Evolutionary conservation across 2,888 invertebrate species (phyloP).

Genomic region (Iphiclides podalirius): DNA sequence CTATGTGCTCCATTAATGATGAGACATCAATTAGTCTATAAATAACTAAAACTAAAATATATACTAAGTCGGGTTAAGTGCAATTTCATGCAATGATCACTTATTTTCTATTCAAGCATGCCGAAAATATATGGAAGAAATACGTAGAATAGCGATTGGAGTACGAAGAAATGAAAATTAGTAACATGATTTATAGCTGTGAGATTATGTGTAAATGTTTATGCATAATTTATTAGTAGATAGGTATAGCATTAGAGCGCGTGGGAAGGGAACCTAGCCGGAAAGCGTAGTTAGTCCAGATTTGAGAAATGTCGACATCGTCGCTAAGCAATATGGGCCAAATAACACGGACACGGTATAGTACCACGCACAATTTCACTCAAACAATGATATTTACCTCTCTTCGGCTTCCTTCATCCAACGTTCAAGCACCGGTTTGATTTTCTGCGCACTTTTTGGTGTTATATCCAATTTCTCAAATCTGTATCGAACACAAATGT

Average conservation of each 20-base stretch:
- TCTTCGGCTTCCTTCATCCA: slow-evolving; percentile 99
- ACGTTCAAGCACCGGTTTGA: slow-evolving; percentile 98
- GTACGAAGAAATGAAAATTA: no score
- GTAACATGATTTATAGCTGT: no score
- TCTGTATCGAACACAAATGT: slow-evolving; percentile 84
- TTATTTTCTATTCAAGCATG: no score
- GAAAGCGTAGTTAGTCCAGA: slow-evolving; percentile 78
- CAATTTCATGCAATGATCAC: no score
- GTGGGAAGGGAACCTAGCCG: slow-evolving; percentile 56
- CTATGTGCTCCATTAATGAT: no score
- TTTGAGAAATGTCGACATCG: slow-evolving; percentile 76
- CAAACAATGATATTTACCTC: slow-evolving; percentile 84
- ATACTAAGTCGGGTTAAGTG: no score
- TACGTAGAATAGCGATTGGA: no score
- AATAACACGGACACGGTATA: slow-evolving; percentile 70
- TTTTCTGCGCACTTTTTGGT: slow-evolving; percentile 99
- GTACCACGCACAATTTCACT: slow-evolving; percentile 72
- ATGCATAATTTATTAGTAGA: no score
- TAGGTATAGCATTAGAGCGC: slow-evolving; percentile 12
- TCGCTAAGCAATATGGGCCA: slow-evolving; percentile 76
- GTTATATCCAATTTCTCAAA: slow-evolving; percentile 99
- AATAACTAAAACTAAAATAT: no score
- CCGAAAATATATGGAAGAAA: no score
- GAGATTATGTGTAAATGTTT: no score
- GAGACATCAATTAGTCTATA: no score